Base-by-base conservation (phyloP, 1,140 invertebrate genomes). In the Brachionus sp. region DNA sequence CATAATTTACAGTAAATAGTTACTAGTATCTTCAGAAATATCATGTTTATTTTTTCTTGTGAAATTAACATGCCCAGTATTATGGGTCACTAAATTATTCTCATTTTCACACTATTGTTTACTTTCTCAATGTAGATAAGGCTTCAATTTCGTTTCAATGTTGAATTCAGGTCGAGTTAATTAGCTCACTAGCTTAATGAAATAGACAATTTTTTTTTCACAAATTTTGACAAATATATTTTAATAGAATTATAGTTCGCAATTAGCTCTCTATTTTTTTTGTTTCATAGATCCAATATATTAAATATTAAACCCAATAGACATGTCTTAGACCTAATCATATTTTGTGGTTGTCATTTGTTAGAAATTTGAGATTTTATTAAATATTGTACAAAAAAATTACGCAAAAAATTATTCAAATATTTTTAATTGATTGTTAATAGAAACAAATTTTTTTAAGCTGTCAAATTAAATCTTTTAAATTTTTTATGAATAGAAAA, bases 11-110 rank as follows among this genome's bases (percentile, higher is more conserved):
- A 57, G 50, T 23, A 57, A 57, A 57, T 42, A 10, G 39, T 42
- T 42, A 13, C 7, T 23, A 57, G 66, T 39, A 39, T 70, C 37
- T 70, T 70, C 9, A 39, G n/a, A 70, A 39, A 23, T 39, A 39
- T 37, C n/a, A 42, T 39, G 16, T 70, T 39, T 12, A n/a, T 70
- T 70, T 70, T 70, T 5, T 70, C 35, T 9, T 66, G 64, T 66
- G 33, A 29, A 66, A 66, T n/a, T 33, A 66, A 39, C 29, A 70
- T 19, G 16, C 16, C 39, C n/a, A 39, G n/a, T n/a, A 70, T 70
- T 70, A 70, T 70, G 66, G 66, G 66, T 70, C 66, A 70, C 66
- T 70, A 70, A 70, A 19, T 37, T 70, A 5, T 70, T 70, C 35
- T 70, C 5, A n/a, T 70, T 70, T 70, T 70, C 33, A 37, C 35